Percentiles rank a stretch among this genome's conserved stretches.
Conservation (phyloP, 1,140 invertebrate genomes). For the Leptinotarsa undecemlineata region DNA sequence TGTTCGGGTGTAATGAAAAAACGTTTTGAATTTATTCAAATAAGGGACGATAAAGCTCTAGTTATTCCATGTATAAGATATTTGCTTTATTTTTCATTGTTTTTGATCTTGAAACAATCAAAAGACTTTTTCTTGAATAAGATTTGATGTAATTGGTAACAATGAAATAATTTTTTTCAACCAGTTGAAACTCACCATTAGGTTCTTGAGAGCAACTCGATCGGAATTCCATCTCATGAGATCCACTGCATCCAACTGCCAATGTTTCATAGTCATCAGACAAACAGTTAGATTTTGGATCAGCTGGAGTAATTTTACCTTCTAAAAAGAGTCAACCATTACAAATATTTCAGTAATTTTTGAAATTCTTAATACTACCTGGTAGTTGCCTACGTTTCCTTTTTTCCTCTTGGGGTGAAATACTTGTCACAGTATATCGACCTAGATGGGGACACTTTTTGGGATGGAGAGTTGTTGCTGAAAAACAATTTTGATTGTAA, state of each 20-base stretch:
- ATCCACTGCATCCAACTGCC: conserved; percentile 65
- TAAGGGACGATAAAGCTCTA: too few relatives aligned
- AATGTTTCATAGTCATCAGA: conserved; percentile 62
- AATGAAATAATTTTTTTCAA: too few relatives aligned
- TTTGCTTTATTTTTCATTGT: too few relatives aligned
- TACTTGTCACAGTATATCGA: conserved; percentile 66
- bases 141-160: too few relatives aligned
- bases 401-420: conserved; percentile 42
- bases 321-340: conserved; percentile 31
- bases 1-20: too few relatives aligned
- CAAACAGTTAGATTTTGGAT: conserved; percentile 51
- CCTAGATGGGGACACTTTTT: conserved; percentile 72
- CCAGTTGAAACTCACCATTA: conserved; percentile 41
- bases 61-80: too few relatives aligned
- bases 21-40: too few relatives aligned
- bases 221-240: conserved; percentile 71
- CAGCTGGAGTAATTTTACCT: conserved; percentile 30
- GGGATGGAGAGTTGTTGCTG: conserved; percentile 67
- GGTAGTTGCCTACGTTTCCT: conserved; percentile 49
- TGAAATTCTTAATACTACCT: conserved; percentile 31
- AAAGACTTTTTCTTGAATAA: too few relatives aligned
- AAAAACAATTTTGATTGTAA: conserved; percentile 44
- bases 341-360: conserved; percentile 11
- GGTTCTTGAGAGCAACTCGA: conserved; percentile 60
- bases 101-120: too few relatives aligned